Conservation (phyloP, 2,113 vertebrate species). For the Ochotona princeps region DNA sequence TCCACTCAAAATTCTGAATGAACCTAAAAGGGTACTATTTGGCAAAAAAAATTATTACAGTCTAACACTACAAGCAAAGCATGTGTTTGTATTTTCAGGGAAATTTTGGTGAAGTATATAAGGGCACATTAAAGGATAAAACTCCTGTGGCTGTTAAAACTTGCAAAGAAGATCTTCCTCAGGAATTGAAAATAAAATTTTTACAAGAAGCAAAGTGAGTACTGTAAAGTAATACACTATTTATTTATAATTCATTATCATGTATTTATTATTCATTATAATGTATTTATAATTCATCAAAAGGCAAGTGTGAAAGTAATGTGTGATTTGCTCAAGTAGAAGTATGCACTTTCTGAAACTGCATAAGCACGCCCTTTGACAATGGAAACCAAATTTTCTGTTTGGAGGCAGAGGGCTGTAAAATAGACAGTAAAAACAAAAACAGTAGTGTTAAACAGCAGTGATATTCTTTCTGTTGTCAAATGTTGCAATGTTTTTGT, state of each 20-base stretch:
- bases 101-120: slow-evolving; percentile 98
- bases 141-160: slow-evolving; percentile 96
- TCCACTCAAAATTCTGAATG: background rate
- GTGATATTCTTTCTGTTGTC: background rate
- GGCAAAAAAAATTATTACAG: background rate
- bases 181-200: slow-evolving; percentile 97
- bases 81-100: slow-evolving; percentile 87
- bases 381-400: background rate
- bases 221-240: slow-evolving; percentile 55
- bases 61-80: slow-evolving; percentile 30
- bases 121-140: slow-evolving; percentile 96
- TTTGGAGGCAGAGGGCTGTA: background rate
- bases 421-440: background rate
- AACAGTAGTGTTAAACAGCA: background rate
- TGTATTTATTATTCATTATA: background rate
- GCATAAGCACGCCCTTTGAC: background rate
- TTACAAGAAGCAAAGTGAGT: slow-evolving; percentile 96
- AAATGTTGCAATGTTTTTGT: background rate
- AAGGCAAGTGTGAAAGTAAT: slow-evolving; percentile 4
- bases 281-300: background rate
- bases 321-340: slow-evolving; percentile 15
- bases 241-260: background rate
- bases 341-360: background rate
- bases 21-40: slow-evolving; percentile 45
- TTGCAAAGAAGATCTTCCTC: slow-evolving; percentile 98